Conservation (phyloP, 1,140 invertebrate species). For the Anadara kagoshimensis region DNA sequence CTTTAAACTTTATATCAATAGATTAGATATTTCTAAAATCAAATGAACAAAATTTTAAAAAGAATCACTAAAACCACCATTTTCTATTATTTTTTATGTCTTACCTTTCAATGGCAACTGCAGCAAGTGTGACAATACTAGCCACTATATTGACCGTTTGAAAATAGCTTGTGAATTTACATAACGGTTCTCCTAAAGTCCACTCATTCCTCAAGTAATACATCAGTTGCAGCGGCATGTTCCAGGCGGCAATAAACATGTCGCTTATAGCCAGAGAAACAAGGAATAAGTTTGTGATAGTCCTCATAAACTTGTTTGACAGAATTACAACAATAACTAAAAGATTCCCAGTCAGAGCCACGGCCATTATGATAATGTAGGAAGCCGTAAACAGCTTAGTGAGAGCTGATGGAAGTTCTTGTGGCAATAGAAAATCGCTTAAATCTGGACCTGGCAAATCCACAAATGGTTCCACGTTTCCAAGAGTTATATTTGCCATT, state of each 20-base stretch:
- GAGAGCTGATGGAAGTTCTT: no score
- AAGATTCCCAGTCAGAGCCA: constrained; percentile 36
- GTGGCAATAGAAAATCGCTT: no score
- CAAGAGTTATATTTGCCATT: no score
- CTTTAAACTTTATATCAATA: no score
- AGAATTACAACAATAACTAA: constrained; percentile 43
- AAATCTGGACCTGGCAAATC: no score
- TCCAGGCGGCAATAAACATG: constrained; percentile 36
- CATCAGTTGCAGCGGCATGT: constrained; percentile 44
- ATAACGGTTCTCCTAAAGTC: constrained; percentile 37
- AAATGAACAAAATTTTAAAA: no score
- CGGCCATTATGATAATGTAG: constrained; percentile 39
- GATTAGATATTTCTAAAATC: no score
- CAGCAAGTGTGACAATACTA: constrained; percentile 44
- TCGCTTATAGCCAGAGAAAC: constrained; percentile 50
- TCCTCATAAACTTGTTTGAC: constrained; percentile 44
- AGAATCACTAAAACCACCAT: no score
- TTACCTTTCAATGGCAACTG: constrained; percentile 47
- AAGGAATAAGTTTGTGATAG: constrained; percentile 62
- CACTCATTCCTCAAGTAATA: constrained; percentile 41
- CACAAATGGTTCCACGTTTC: no score
- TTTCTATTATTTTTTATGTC: not conserved
- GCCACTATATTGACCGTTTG: constrained; percentile 43
- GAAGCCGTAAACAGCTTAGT: not conserved
- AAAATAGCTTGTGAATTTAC: constrained; percentile 38